These are phyloP conservation scores for Puma concolor DNA, from an alignment of 2,113 vertebrate genomes.

Conservation along the genomic window DNA sequence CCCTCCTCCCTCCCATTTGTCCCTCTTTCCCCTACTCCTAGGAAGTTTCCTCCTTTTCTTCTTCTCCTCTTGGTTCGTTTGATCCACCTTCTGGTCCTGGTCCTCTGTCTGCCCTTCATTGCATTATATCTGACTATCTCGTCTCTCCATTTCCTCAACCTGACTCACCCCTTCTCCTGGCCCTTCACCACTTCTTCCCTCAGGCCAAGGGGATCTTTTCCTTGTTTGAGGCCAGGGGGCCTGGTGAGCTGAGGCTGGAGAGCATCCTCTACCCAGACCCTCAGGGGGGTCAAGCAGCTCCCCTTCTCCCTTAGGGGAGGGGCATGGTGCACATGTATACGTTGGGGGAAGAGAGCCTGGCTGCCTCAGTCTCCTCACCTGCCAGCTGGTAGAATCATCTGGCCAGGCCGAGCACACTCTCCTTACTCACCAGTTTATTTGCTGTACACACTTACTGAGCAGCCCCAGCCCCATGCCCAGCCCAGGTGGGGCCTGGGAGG, in stretches of 20 bases:
- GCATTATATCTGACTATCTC: too few relatives aligned
- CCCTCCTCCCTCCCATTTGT: not conserved
- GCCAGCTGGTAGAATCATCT: accelerated
- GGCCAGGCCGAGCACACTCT: not conserved
- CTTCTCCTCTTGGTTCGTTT: too few relatives aligned
- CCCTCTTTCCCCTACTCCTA: not conserved
- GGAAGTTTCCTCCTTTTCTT: not conserved
- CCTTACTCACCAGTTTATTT: not conserved
- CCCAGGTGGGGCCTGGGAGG: not conserved
- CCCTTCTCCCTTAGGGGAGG: too few relatives aligned
- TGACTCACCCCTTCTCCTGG: not conserved
- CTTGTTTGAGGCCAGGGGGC: not conserved
- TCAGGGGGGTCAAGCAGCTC: not conserved
- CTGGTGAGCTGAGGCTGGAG: not conserved
- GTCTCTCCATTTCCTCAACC: not conserved
- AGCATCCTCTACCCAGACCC: not conserved
- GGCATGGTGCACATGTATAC: accelerated
- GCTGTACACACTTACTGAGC: not conserved
- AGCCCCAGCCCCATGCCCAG: accelerated
- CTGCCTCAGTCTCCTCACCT: not conserved
- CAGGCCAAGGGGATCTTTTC: not conserved
- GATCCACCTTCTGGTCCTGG: not conserved
- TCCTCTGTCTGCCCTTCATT: not conserved
- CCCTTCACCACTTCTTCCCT: not conserved
- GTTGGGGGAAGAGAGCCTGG: accelerated